Percentiles rank a stretch among this genome's conserved stretches.
These are phyloP conservation scores for Microcebus lehilahytsara DNA, from an alignment of 2,113 vertebrate species.

Conservation along the genomic window DNA sequence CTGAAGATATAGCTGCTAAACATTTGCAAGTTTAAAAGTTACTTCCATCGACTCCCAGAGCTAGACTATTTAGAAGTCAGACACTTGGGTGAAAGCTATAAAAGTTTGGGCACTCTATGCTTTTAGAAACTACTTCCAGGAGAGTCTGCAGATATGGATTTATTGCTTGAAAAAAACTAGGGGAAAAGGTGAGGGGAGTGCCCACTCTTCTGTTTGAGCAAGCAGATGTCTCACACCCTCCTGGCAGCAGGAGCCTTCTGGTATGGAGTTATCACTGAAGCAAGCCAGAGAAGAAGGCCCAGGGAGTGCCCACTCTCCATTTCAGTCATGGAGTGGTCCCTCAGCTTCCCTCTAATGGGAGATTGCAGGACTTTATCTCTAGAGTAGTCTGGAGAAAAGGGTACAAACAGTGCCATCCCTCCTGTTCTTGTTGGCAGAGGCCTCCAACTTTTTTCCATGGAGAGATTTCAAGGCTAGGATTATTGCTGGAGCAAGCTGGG, in stretches of 20 bases:
- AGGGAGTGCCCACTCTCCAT: not conserved
- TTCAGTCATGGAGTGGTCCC: not conserved
- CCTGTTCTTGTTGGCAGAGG: not conserved
- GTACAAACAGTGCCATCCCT: not conserved
- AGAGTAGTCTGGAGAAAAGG: not conserved
- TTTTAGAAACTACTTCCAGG: not conserved
- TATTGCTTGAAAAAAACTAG: not conserved
- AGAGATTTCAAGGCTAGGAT: not conserved
- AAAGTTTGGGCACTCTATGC: not conserved
- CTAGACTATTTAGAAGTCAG: not conserved
- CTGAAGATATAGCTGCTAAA: not conserved
- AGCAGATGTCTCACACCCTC: not conserved
- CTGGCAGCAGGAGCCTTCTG: not conserved
- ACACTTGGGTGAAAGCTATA: not conserved
- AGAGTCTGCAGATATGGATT: not conserved
- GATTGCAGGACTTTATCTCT: not conserved
- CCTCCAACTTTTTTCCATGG: not conserved
- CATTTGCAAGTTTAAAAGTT: not conserved
- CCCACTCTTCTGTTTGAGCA: not conserved
- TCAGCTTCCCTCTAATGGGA: not conserved
- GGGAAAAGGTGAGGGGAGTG: not conserved
- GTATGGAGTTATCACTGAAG: not conserved
- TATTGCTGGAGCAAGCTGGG: not conserved
- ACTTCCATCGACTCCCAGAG: not conserved
- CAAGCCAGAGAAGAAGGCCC: not conserved